Base-by-base conservation (phyloP, 2,113 vertebrate genomes). In the Azemiops feae region DNA sequence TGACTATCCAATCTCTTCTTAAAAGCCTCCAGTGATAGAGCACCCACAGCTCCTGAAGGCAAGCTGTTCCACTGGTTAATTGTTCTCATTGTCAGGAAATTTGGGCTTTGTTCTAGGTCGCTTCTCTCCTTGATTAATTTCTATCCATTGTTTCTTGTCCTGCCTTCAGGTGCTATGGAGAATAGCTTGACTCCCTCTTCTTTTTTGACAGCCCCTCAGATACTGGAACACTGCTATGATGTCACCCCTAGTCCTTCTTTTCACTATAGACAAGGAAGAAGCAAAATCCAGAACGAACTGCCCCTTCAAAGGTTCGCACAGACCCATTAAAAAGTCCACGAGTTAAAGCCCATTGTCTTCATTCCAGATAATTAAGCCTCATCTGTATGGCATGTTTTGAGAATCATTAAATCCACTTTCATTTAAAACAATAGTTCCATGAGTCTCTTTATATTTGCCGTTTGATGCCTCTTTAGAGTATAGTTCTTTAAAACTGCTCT, bases 331-430 rank as follows among this genome's bases (percentile, higher is more conserved):
- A 92, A 92, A 92, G 12, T 9, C 52, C 55, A 6, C 10, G 2
- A 53, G 50, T 43, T 89, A 81, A 85, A 47, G 53, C 18, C 7
- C 23, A 89, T 23, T 58, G 30, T 45, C 53, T 20, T 58, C 85
- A 14, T 86, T 86, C 14, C 93, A 20, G 39, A 57, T 30, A 90
- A 69, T 89, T 55, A 93, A 96, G 87, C 60, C 53, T 2, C 3
- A 52, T 94, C 95, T 93, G 9, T 69, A 88, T 86, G 74, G 85
- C 22, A 93, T 92, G 16, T 96, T 89, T 60, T 93, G 85, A 92
- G 27, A 90, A 39, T 93, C 55, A 92, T 93, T 95, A 93, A 94
- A 92, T 50, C 4, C 14, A 55, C 89, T 9, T 22, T 14, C 1
- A 57, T 91, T 96, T 96, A 91, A 91, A 64, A 95, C 88, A 23